Base-by-base conservation (phyloP, 1,140 invertebrate genomes). In the Drosophila kanapiae region DNA sequence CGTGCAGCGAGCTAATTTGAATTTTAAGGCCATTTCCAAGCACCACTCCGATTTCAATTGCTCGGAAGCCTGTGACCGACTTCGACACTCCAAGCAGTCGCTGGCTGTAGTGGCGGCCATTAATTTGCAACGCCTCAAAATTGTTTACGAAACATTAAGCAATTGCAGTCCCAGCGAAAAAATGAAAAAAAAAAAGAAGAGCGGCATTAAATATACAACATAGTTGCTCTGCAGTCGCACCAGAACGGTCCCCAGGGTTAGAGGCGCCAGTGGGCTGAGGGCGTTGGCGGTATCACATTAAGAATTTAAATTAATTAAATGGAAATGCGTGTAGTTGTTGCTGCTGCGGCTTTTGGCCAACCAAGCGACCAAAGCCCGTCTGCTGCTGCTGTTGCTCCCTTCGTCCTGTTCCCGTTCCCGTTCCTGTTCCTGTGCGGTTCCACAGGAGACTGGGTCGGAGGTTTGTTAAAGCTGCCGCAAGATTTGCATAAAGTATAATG, bases 291-390 rank as follows among this genome's bases (percentile, higher is more conserved):
- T 87, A 88, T 88, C 83, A 78, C 83, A 87, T 87, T 87, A 88
- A 88, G 80, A 88, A 87, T 87, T 87, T 88, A 87, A 87, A 87
- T 87, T 87, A 87, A 88, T 87, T 90, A 87, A 87, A 87, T 88
- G 90, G 80, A 88, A 87, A 90, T 87, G 84, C 84, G 86, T 88
- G 62, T 48, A 56, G 78, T 49, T 74, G 78, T 54, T 78, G 57
- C 33, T 16, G 37, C 60, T 75, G 45, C 48, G 56, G 71, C 69
- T 69, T 49, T 57, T 71, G 75, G 77, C 45, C 51, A 67, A 48
- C 61, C 47, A 29, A 63, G 27, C 49, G 43, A 48, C 58, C 43
- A 31, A 63, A 37, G 37, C 42, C 69, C 48, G 68, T 60, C 68
- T 62, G 68, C 57, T 62, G 37, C 35, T 16, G 29, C 48, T 11